These are phyloP conservation scores for Drosophila nigrodunni DNA, from an alignment of 1,140 invertebrate genomes.

Conservation along the genomic window DNA sequence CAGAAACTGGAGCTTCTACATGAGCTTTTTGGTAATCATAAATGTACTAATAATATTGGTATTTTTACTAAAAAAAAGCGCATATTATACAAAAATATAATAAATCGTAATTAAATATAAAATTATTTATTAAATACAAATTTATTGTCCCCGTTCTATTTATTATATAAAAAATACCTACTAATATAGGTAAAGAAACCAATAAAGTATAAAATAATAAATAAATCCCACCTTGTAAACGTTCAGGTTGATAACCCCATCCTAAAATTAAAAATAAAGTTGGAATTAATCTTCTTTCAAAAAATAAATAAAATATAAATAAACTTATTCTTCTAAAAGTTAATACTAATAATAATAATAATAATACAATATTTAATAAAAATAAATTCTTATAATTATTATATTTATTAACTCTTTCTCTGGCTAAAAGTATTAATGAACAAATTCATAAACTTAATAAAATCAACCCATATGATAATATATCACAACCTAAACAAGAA, in stretches of 20 bases:
- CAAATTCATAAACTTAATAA: constrained; percentile 85
- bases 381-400: constrained; percentile 85
- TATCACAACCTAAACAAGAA: constrained; percentile 85
- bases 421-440: constrained; percentile 53
- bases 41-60: constrained; percentile 89
- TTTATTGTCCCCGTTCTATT: constrained; percentile 84
- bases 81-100: constrained; percentile 86
- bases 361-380: constrained; percentile 86
- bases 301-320: constrained; percentile 89
- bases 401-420: constrained; percentile 84
- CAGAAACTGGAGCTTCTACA: constrained; percentile 89
- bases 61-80: constrained; percentile 89
- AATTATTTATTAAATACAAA: constrained; percentile 85
- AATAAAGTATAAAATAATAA: constrained; percentile 88
- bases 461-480: constrained; percentile 86
- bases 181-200: constrained; percentile 87
- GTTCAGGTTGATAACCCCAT: constrained; percentile 88
- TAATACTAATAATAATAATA: constrained; percentile 86
- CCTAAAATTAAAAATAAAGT: constrained; percentile 88
- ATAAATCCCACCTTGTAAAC: constrained; percentile 87
- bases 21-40: constrained; percentile 90
- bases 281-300: constrained; percentile 88
- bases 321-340: constrained; percentile 86
- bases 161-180: constrained; percentile 86
- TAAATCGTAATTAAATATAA: constrained; percentile 84